phyloP scores from a whole-genome alignment of 1,140 invertebrate species.

The Delia radicum region DNA sequence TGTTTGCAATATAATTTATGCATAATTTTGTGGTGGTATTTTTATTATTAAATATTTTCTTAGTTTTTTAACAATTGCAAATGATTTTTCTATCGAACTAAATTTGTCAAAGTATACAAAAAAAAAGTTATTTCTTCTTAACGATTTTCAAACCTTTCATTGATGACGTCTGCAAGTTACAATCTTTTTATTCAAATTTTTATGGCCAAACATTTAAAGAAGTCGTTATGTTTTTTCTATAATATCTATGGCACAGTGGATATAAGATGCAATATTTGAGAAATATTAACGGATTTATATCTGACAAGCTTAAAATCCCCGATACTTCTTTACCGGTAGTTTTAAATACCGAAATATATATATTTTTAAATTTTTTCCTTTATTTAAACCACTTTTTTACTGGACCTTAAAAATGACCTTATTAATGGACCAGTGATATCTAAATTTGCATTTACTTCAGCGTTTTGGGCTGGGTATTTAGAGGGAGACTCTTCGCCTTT shows the following conservation, averaged over 20 bases:
- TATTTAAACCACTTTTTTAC: too few relatives aligned
- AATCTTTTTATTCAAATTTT: constrained; percentile 10
- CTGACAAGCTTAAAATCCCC: too few relatives aligned
- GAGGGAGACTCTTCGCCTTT: too few relatives aligned
- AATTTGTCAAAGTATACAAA: neutral
- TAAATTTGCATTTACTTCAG: too few relatives aligned
- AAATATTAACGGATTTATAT: too few relatives aligned
- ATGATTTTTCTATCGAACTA: neutral
- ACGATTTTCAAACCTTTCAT: neutral
- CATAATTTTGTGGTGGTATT: neutral
- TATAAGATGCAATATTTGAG: too few relatives aligned
- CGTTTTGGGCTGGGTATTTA: too few relatives aligned
- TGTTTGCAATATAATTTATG: neutral
- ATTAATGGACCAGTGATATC: too few relatives aligned
- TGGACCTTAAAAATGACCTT: too few relatives aligned
- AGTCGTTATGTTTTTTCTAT: neutral
- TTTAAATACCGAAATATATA: too few relatives aligned
- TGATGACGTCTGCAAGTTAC: constrained; percentile 14
- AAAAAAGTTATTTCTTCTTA: neutral
- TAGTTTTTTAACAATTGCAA: neutral
- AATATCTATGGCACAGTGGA: neutral
- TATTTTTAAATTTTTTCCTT: too few relatives aligned
- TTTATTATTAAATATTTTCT: constrained; percentile 11
- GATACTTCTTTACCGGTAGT: too few relatives aligned
- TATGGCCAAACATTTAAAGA: neutral